Base-by-base conservation (phyloP, 2,113 vertebrate species). In the Progne subis region DNA sequence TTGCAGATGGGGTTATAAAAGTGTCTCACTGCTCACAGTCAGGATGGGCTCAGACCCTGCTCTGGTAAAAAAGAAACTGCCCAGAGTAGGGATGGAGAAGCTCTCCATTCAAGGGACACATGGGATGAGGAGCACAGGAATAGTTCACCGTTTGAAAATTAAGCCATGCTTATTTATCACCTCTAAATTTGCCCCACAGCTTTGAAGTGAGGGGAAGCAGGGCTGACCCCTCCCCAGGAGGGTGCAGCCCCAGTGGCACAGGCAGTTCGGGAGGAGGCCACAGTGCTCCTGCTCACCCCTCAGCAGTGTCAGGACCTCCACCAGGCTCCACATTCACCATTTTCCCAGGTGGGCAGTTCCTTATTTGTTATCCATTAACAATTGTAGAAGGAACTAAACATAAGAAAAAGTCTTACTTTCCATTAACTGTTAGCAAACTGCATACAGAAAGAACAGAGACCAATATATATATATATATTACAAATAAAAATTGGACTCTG, bases 401-500 rank as follows among this genome's bases (percentile, higher is more conserved):
- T 59, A 47, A 44, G 28, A 43, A 79, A 43, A 52, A 34, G 5
- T 10, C 43, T 49, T 57, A 44, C 19, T 88, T 74, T 18, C 12
- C 91, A 92, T 92, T 82, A 94, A 68, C 83, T 77, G 90, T 82
- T 96, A 96, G 81, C 52, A 82, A 64, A 39, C 63, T 29, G 53
- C 46, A 86, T 18, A 71, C 21, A 59, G 68, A 75, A 61, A 82
- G 55, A 69, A 93, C 43, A 89, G 77, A 90, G 65, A 85, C 37
- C 4, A 92, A 47, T 18, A 46, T 18, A 90, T 19, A 52, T 29
- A 69, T 43, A 46, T 81, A 15, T 92, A 94, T 90, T 90, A 74
- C 43, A 94, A 96, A 87, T 63, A 96, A 92, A 88, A 80, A 93
- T n/a, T 90, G 53, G 11, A 15, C 21, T 92, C 81, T 46, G 76